Evolutionary conservation across 2,888 invertebrate species (phyloP), one percentile per base, ranked within the genome.

Genomic region (Protonemura montana): DNA sequence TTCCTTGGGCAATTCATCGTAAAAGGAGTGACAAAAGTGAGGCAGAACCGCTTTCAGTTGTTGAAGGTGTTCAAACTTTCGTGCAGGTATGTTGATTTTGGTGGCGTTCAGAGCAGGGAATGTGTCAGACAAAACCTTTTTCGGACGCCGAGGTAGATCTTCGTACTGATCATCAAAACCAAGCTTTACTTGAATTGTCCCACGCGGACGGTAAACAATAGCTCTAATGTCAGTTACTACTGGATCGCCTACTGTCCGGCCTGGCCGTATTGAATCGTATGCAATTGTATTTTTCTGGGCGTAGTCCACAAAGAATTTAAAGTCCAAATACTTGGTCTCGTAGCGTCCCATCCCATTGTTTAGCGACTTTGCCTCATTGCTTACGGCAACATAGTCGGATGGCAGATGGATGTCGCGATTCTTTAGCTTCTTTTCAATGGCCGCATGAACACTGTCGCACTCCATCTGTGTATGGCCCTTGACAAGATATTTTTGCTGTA

Each of bases 381-480:
- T 82, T 88, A n/a, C 90, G 87, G 85, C 80, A 30, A 76, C 35
- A 26, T 78, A 78, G 41, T 85, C 59, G n/a, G 81, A 81, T 0
- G 82, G 82, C 29, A 86, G 80, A 76, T 42, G 76, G 26, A 89
- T 89, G 86, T 89, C 88, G 41, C 88, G 89, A 82, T 90, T 89
- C 88, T 90, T 90, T 13, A 90, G 77, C 78, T 89, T 90, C 84
- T 89, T 88, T 88, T 91, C 91, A 81, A 91, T 90, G 0, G 88
- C 87, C 26, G 89, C 88, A 87, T 91, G 91, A 0, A 90, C 90
- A 0, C 90, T 90, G 87, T 91, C 91, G 29, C 89, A 89, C 87
- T 90, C 90, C 82, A 82, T 82, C 42, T 82, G 82, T 1, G 82
- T 82, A 29, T 82, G 82, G 5, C 82, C 82, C n/a, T 82, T 82